Conservation (phyloP, 1,140 invertebrate genomes). For the Aleiodes sp. region DNA sequence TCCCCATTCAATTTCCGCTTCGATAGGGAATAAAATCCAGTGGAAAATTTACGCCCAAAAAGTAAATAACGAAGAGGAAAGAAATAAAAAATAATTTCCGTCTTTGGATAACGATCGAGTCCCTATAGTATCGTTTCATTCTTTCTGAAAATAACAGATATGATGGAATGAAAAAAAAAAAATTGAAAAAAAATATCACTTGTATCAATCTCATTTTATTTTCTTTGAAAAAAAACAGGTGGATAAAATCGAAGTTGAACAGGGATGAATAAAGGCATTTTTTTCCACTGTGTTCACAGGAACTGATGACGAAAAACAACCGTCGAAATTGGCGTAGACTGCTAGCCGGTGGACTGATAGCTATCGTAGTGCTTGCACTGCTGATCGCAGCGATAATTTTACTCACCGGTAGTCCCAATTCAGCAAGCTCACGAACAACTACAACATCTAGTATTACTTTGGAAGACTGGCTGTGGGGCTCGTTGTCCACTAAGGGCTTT, state of each 20-base stretch:
- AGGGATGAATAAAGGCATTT: slow-evolving; percentile 4
- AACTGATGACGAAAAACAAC: slow-evolving; percentile 63
- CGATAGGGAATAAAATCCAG: no score
- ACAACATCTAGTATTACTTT: slow-evolving; percentile 53
- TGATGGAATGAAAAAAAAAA: no score
- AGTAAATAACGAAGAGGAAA: no score
- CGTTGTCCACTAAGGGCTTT: slow-evolving; percentile 60
- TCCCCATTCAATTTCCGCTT: no score
- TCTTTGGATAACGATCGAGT: no score
- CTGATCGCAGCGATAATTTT: slow-evolving; percentile 57
- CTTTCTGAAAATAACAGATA: no score
- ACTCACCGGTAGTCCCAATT: slow-evolving; percentile 50
- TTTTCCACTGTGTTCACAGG: slow-evolving; percentile 51
- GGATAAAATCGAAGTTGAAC: neutral
- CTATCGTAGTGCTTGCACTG: slow-evolving; percentile 51
- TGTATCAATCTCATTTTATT: no score
- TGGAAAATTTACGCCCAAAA: no score
- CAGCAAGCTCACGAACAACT: slow-evolving; percentile 39
- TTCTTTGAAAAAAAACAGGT: no score
- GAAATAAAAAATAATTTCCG: no score
- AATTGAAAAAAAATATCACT: no score
- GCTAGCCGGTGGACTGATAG: slow-evolving; percentile 50
- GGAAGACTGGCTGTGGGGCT: slow-evolving; percentile 60
- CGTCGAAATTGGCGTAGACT: slow-evolving; percentile 59
- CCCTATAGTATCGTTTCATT: no score